A percentile compares a stretch with the other conserved stretches of the same genome.
These are phyloP conservation scores for Microctenopoma stevenorrisi DNA, from an alignment of 2,797 vertebrate species.

Conservation along the genomic window DNA sequence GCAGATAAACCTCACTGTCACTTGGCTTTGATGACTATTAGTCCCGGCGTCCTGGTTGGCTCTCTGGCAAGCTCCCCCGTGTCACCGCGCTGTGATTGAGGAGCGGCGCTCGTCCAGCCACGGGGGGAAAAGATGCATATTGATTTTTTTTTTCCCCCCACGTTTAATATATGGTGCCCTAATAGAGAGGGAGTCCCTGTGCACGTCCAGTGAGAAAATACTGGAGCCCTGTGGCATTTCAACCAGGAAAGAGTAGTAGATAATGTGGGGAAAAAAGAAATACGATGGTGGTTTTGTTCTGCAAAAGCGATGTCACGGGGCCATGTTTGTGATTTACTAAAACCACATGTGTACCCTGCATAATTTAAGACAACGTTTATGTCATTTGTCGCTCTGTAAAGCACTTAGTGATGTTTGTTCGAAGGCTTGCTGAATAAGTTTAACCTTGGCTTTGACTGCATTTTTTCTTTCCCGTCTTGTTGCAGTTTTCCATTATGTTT, in stretches of 20 bases:
- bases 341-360: slow-evolving; percentile 8
- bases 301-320: background rate
- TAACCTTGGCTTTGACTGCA: slow-evolving; percentile 55
- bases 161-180: slow-evolving; percentile 58
- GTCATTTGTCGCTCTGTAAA: slow-evolving; percentile 42
- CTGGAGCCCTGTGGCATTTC: slow-evolving; percentile 48
- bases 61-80: slow-evolving; percentile 33
- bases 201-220: slow-evolving; percentile 55
- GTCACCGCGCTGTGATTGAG: slow-evolving; percentile 63
- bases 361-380: slow-evolving; percentile 34
- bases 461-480: slow-evolving; percentile 40
- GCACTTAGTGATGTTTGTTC: slow-evolving; percentile 38
- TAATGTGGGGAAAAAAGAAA: slow-evolving; percentile 49
- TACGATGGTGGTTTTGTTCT: slow-evolving; percentile 16
- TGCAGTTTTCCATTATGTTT: slow-evolving; percentile 45
- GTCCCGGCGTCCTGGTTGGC: slow-evolving; percentile 58
- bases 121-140: slow-evolving; percentile 67
- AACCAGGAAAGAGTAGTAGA: slow-evolving; percentile 35
- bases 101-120: slow-evolving; percentile 29
- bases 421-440: slow-evolving; percentile 53
- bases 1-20: slow-evolving; percentile 73
- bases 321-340: slow-evolving; percentile 40
- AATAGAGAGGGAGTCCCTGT: slow-evolving; percentile 53
- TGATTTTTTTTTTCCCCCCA: slow-evolving; percentile 57
- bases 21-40: slow-evolving; percentile 70